A percentile compares a stretch with the other conserved stretches of the same genome.
Evolutionary conservation across 2,797 vertebrate genomes (phyloP).

Genomic region (Brachyrhaphis roseni): DNA sequence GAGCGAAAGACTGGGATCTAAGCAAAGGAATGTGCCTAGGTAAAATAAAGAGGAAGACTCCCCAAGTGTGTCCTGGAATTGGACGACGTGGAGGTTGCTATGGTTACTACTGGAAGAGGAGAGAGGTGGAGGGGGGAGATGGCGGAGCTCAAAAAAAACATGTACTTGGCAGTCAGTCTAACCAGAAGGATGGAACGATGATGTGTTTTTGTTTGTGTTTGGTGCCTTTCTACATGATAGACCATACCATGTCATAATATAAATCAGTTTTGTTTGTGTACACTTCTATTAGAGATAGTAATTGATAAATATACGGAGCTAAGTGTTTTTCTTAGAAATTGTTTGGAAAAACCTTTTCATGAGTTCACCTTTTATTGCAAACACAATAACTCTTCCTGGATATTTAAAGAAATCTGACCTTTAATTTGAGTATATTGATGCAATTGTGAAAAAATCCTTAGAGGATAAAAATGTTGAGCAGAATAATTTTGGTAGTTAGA

Average conservation of each 20-base stretch:
- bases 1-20: conserved; percentile 25
- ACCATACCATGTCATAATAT: not conserved
- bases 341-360: not conserved
- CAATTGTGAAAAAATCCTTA: not conserved
- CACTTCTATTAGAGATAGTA: not conserved
- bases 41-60: conserved; percentile 68
- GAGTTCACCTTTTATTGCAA: not conserved
- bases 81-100: conserved; percentile 78
- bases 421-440: not conserved
- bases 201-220: conserved; percentile 34
- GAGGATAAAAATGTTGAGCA: not conserved
- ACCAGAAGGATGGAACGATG: conserved; percentile 32
- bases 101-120: conserved; percentile 75
- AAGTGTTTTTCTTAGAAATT: not conserved
- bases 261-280: not conserved
- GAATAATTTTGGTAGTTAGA: not conserved
- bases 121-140: conserved; percentile 58
- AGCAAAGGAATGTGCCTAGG: conserved; percentile 69
- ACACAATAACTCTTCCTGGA: not conserved
- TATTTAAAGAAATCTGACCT: not conserved
- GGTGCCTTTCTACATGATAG: conserved; percentile 11
- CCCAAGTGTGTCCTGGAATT: conserved; percentile 73
- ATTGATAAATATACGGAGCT: not conserved
- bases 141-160: conserved; percentile 68
- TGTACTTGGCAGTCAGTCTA: conserved; percentile 54